These are phyloP conservation scores for Fundulus diaphanus DNA, from an alignment of 2,797 vertebrate species.

Conservation along the genomic window DNA sequence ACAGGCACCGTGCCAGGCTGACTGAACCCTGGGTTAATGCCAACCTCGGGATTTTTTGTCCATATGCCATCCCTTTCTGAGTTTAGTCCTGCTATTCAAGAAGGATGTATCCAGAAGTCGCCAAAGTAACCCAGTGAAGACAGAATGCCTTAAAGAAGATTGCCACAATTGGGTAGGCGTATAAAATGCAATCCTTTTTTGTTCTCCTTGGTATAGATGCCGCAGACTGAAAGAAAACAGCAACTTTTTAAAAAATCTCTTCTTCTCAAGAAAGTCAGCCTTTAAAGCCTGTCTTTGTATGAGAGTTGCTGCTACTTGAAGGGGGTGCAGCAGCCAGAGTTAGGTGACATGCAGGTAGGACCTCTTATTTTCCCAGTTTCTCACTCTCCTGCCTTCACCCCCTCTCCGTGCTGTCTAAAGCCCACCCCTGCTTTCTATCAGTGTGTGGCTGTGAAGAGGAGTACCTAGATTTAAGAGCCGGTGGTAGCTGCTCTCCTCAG, in stretches of 20 bases:
- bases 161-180: constrained; percentile 56
- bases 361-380: constrained; percentile 53
- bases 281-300: constrained; percentile 62
- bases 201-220: constrained; percentile 55
- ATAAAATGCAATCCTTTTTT: constrained; percentile 76
- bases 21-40: constrained; percentile 71
- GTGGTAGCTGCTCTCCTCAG: constrained; percentile 68
- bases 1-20: constrained; percentile 74
- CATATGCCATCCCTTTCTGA: constrained; percentile 73
- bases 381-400: constrained; percentile 49
- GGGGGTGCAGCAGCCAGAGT: constrained; percentile 58
- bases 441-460: constrained; percentile 75
- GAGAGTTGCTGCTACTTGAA: constrained; percentile 67
- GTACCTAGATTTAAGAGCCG: constrained; percentile 79
- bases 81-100: constrained; percentile 60
- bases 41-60: constrained; percentile 76
- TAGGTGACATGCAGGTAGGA: constrained; percentile 47
- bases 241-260: constrained; percentile 69
- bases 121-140: constrained; percentile 63
- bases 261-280: constrained; percentile 66
- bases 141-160: constrained; percentile 56
- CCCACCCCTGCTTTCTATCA: constrained; percentile 65
- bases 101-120: constrained; percentile 70
- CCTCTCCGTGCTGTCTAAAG: constrained; percentile 42
- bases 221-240: constrained; percentile 55